Percentiles rank a stretch among this genome's conserved stretches.
phyloP scores from a whole-genome alignment of 2,888 invertebrate species.

The Eupeodes luniger region DNA sequence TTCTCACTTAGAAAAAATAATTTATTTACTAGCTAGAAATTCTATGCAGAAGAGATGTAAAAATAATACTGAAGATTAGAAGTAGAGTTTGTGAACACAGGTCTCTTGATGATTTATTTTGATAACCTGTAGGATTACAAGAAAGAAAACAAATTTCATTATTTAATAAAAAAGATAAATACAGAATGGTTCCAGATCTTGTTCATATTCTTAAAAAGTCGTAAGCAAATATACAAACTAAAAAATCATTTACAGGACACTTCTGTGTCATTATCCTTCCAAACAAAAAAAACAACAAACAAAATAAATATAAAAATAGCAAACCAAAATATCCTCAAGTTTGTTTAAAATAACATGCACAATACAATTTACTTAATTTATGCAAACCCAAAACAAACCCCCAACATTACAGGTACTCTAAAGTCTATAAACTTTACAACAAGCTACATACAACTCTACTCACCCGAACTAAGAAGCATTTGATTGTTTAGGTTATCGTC shows the following conservation, averaged over 20 bases:
- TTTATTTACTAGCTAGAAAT: constrained; percentile 59
- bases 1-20: not conserved
- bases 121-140: constrained; percentile 57
- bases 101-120: constrained; percentile 38
- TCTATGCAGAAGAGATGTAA: constrained; percentile 20
- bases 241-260: too few relatives aligned
- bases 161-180: too few relatives aligned
- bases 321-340: too few relatives aligned
- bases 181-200: too few relatives aligned
- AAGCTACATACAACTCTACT: constrained; percentile 29
- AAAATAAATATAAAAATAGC: too few relatives aligned
- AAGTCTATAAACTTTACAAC: too few relatives aligned
- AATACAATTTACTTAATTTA: not conserved
- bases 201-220: too few relatives aligned
- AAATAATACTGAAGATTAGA: constrained; percentile 19
- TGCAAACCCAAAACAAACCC: too few relatives aligned
- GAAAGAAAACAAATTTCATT: not conserved
- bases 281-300: too few relatives aligned
- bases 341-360: not conserved
- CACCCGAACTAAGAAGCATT: constrained; percentile 80
- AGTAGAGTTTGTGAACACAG: constrained; percentile 35
- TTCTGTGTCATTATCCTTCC: too few relatives aligned
- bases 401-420: too few relatives aligned
- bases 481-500: constrained; percentile 83
- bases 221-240: too few relatives aligned